Percentiles rank a stretch among this genome's conserved stretches.
phyloP scores from a whole-genome alignment of 2,888 invertebrate species.

The Neoscelio sp. region DNA sequence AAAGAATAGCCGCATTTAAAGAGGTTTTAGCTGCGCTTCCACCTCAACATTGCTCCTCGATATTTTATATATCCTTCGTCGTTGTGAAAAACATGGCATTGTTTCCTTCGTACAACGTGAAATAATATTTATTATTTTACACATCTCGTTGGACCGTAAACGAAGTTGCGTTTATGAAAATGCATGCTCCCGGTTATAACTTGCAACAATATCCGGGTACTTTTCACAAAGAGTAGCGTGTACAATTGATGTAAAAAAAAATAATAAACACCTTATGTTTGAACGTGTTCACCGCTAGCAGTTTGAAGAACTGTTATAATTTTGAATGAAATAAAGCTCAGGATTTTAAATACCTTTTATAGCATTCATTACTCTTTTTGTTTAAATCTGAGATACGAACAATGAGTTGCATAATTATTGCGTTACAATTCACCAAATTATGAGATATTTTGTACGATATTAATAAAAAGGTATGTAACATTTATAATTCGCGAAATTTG shows the following conservation, averaged over 20 bases:
- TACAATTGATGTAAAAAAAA: neutral
- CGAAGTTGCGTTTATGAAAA: neutral
- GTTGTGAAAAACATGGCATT: slow-evolving; percentile 19
- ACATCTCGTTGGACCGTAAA: slow-evolving; percentile 7
- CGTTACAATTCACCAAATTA: slow-evolving; percentile 13
- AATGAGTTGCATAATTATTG: slow-evolving; percentile 8
- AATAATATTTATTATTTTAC: slow-evolving; percentile 25
- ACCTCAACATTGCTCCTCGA: slow-evolving; percentile 24
- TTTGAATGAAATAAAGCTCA: neutral
- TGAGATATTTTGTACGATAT: neutral
- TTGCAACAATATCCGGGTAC: slow-evolving; percentile 7
- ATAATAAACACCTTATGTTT: slow-evolving; percentile 6
- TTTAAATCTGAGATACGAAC: neutral
- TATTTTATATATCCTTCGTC: slow-evolving; percentile 41
- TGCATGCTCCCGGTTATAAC: neutral
- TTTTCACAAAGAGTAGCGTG: neutral
- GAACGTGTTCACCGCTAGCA: neutral
- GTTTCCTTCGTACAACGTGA: slow-evolving; percentile 19
- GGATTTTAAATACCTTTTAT: slow-evolving; percentile 14
- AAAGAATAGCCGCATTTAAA: slow-evolving; percentile 22
- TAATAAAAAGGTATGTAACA: too few relatives aligned
- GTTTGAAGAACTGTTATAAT: neutral
- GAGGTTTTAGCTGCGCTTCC: slow-evolving; percentile 14
- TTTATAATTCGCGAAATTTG: too few relatives aligned
- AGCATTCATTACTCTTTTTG: slow-evolving; percentile 1